A percentile compares a stretch with the other conserved stretches of the same genome.
phyloP scores from a whole-genome alignment of 2,113 vertebrate species.

The Spheniscus mendiculus region DNA sequence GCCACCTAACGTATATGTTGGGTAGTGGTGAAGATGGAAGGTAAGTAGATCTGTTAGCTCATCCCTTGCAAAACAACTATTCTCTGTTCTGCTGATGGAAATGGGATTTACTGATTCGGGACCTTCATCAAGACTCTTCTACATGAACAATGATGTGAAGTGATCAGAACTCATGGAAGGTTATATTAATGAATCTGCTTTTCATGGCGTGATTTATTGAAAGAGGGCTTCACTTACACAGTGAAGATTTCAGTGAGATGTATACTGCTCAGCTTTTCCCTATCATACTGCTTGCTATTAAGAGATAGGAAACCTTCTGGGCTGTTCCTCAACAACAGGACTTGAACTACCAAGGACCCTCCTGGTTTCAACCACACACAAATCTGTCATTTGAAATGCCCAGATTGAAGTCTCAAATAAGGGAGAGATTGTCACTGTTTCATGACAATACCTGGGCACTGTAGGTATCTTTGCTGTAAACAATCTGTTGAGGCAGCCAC shows the following conservation, averaged over 20 bases:
- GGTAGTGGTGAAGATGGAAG: background rate
- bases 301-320: background rate
- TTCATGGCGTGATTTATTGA: background rate
- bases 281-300: background rate
- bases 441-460: slow-evolving; percentile 30
- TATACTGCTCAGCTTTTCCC: background rate
- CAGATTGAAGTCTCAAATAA: background rate
- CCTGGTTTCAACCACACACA: background rate
- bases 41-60: background rate
- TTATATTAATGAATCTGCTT: background rate
- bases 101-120: background rate
- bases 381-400: background rate
- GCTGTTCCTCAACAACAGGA: background rate
- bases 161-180: background rate
- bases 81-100: background rate
- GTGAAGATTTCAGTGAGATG: background rate
- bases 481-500: slow-evolving; percentile 53
- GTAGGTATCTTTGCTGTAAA: background rate
- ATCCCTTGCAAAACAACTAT: background rate
- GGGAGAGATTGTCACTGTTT: background rate
- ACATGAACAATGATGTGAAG: background rate
- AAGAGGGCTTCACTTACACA: background rate
- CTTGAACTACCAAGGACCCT: background rate
- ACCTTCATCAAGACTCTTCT: background rate
- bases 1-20: fast-evolving